Base-by-base conservation (phyloP, 1,140 invertebrate genomes). In the Olivierus martensii region DNA sequence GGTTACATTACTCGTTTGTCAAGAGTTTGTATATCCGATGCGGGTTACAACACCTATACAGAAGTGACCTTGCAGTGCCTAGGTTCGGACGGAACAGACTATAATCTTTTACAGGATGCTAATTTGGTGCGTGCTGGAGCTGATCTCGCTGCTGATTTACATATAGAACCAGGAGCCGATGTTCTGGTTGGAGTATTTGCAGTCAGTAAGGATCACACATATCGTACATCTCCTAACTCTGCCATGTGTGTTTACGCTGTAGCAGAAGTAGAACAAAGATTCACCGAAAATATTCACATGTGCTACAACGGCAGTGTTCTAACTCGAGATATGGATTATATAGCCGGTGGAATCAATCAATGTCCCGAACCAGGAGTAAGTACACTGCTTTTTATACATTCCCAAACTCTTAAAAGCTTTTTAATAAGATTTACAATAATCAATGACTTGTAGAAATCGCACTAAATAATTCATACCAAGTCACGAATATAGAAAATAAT, bases 271-370 rank as follows among this genome's bases (percentile, higher is more conserved):
- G 87, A 94, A 64, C 80, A 80, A 48, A 86, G 87, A 63, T 96
- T 98, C 68, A 89, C 88, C 62, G 84, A 92, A 69, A 96, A 95
- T 70, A 93, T 95, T 61, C 87, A 93, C 66, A 86, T 90, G 80
- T 98, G 92, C 71, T 95, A 96, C 67, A 90, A 94, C 70, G 89
- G 88, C 19, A 91, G 84, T 60, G 83, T 83, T 51, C 86, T 85
- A 59, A 85, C 88, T 64, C 74, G 90, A 43, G 91, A 91, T 63
- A 87, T 94, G 79, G 86, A 84, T 17, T 92, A 93, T 66, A 84
- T 94, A 62, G 92, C 88, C 52, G 90, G 90, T 4, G 60, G 88
- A 90, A 61, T 78, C 83, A 59, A 85, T 88, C 69, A 88, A 65
- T 94, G 89, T 73, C 87, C 87, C 5, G 77, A 75, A 59, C 83